Evolutionary conservation across 64 coral and sea anemone species (phyloP).

Genomic region (Acropora tenuis): DNA sequence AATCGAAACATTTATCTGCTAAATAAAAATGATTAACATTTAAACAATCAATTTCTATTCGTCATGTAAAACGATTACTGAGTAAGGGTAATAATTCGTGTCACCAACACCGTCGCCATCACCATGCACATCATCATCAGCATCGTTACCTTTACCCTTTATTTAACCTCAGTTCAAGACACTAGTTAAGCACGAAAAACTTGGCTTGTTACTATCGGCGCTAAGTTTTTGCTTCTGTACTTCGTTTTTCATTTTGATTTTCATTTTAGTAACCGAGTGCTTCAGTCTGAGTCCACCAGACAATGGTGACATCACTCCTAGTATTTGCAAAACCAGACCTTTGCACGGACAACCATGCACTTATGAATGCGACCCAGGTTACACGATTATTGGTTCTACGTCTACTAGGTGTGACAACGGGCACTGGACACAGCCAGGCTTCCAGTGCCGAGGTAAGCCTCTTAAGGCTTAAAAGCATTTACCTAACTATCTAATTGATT

Average conservation of each 20-base stretch:
- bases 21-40: too few relatives aligned
- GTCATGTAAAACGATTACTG: too few relatives aligned
- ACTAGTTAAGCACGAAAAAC: background rate
- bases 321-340: too few relatives aligned
- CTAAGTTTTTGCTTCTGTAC: background rate
- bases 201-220: background rate
- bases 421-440: constrained; percentile 31
- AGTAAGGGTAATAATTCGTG: too few relatives aligned
- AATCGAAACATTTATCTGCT: too few relatives aligned
- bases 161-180: background rate
- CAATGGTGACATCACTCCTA: constrained; percentile 47
- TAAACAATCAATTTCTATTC: too few relatives aligned
- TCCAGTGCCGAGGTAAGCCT: constrained; percentile 36
- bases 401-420: constrained; percentile 25
- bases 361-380: constrained; percentile 53
- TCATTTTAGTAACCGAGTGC: background rate
- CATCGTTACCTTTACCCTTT: too few relatives aligned
- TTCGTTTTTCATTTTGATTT: background rate
- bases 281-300: background rate
- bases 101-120: too few relatives aligned
- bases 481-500: background rate
- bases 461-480: too few relatives aligned
- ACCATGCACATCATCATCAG: too few relatives aligned
- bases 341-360: constrained; percentile 30
- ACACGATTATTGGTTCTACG: constrained; percentile 15